Percentiles rank a stretch among this genome's conserved stretches.
Conservation (phyloP, 2,797 vertebrate genomes). For the Nyctibius grandis region DNA sequence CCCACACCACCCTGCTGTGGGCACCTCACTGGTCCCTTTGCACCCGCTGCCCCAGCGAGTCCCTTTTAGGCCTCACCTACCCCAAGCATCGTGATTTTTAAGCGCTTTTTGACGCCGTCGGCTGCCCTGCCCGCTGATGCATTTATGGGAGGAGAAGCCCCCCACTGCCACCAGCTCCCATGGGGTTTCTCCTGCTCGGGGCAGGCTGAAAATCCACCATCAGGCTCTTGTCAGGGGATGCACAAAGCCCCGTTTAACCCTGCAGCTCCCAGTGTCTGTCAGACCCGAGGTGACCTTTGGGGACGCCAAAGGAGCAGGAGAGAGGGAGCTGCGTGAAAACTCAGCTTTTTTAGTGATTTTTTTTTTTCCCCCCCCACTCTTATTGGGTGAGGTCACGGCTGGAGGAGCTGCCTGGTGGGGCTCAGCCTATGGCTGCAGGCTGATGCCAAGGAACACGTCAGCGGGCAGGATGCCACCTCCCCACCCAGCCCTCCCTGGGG, state of each 20-base stretch:
- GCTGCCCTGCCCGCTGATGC: fast-evolving
- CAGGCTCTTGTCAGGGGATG: neutral
- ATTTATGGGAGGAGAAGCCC: neutral
- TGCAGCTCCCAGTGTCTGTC: neutral
- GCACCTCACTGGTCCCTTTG: fast-evolving
- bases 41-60: fast-evolving
- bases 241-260: neutral
- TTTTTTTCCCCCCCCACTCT: neutral
- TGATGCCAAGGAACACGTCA: neutral
- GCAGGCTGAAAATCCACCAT: neutral
- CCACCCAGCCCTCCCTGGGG: neutral
- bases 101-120: fast-evolving
- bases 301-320: fast-evolving
- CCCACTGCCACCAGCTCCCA: neutral
- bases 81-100: neutral
- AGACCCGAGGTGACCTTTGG: neutral
- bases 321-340: neutral
- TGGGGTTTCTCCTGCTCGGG: fast-evolving
- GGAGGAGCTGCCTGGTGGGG: neutral
- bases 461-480: neutral
- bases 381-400: neutral
- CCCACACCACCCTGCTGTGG: fast-evolving
- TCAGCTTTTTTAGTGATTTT: neutral
- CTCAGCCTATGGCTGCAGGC: neutral
- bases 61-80: neutral